Evolutionary conservation across 2,888 invertebrate species (phyloP).

Genomic region (Mechanitis messenoides): DNA sequence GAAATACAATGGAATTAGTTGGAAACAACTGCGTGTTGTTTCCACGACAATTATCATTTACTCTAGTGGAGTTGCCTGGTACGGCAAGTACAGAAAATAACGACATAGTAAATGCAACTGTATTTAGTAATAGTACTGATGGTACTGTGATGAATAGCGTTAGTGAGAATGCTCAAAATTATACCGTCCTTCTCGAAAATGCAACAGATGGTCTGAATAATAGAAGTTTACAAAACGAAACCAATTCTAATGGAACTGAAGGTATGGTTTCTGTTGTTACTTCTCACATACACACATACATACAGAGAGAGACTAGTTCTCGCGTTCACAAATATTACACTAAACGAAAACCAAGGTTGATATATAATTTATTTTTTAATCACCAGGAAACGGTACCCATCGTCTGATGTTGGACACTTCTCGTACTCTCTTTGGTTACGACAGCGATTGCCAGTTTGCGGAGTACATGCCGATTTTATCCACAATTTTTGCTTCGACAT

Average conservation of each 20-base stretch:
- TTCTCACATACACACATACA: background rate
- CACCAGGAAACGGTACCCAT: conserved; percentile 49
- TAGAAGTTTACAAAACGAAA: conserved; percentile 13
- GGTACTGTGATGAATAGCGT: conserved; percentile 15
- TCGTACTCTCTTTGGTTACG: conserved; percentile 50
- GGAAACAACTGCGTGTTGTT: conserved; percentile 54
- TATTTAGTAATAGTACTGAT: conserved; percentile 10
- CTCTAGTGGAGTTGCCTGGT: conserved; percentile 38
- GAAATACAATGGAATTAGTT: conserved; percentile 55
- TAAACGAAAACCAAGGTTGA: too few species aligned
- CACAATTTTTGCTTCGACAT: conserved; percentile 55
- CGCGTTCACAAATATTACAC: too few species aligned
- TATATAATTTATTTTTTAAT: too few species aligned
- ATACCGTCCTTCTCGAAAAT: conserved; percentile 18
- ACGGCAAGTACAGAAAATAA: conserved; percentile 13
- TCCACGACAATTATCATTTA: conserved; percentile 53
- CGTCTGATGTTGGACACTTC: conserved; percentile 49
- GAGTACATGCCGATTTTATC: conserved; percentile 68
- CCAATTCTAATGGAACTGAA: conserved; percentile 10
- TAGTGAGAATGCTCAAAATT: conserved; percentile 23
- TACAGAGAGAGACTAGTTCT: too few species aligned
- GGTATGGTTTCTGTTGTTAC: conserved; percentile 22
- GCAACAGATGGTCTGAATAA: background rate
- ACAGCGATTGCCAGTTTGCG: conserved; percentile 54
- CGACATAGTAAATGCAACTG: conserved; percentile 20